These are phyloP conservation scores for Eubasilissa splendida DNA, from an alignment of 2,888 invertebrate species.

Conservation along the genomic window DNA sequence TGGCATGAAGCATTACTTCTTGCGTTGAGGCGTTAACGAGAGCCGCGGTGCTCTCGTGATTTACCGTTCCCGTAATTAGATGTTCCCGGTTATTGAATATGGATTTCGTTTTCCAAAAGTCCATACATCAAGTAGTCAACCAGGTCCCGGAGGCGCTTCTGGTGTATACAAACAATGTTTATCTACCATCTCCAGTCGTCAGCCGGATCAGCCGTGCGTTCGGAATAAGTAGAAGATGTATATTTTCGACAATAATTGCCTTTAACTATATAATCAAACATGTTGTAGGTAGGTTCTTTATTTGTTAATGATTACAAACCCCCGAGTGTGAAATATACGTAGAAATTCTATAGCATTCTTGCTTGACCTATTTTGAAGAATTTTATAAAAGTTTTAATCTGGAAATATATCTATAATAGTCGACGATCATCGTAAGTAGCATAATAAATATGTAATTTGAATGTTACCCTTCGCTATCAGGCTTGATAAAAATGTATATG, in stretches of 20 bases:
- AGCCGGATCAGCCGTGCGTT: not conserved
- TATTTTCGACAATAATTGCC: constrained; percentile 11
- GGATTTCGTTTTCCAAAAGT: constrained; percentile 29
- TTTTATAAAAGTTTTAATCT: too few relatives aligned
- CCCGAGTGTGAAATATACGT: too few relatives aligned
- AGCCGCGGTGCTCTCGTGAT: constrained; percentile 42
- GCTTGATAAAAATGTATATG: too few relatives aligned
- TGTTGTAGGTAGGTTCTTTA: too few relatives aligned
- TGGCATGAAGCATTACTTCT: not conserved
- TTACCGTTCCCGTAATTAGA: constrained; percentile 54
- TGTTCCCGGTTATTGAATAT: constrained; percentile 55
- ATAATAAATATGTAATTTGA: too few relatives aligned
- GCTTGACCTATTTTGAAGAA: too few relatives aligned
- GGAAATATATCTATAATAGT: too few relatives aligned
- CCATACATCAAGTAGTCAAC: constrained; percentile 41
- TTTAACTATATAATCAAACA: not conserved
- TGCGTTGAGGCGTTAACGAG: constrained; percentile 52
- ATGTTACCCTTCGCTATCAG: too few relatives aligned
- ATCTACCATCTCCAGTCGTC: constrained; percentile 4
- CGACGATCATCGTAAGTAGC: too few relatives aligned
- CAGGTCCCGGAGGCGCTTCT: constrained; percentile 38
- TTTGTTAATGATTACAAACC: too few relatives aligned
- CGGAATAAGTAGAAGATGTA: not conserved
- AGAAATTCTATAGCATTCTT: too few relatives aligned
- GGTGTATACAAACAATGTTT: constrained; percentile 9